These are phyloP conservation scores for Aphrophora alni DNA, from an alignment of 2,888 invertebrate genomes.

Conservation along the genomic window DNA sequence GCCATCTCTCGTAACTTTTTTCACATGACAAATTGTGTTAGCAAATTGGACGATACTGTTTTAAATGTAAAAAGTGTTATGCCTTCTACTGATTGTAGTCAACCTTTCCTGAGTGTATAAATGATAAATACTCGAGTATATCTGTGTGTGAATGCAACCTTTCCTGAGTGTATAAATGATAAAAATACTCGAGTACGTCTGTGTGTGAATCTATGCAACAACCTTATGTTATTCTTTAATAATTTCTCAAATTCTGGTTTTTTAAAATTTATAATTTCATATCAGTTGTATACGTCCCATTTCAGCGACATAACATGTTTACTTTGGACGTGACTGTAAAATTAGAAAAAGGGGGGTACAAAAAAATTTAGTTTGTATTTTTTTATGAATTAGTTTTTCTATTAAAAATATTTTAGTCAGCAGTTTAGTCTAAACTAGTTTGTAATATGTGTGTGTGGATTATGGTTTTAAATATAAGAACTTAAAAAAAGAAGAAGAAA, in stretches of 20 bases:
- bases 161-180: too few species aligned
- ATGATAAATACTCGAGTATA: not conserved
- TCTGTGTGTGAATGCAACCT: not conserved
- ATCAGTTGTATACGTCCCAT: constrained; percentile 19
- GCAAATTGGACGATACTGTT: not conserved
- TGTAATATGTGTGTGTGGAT: not conserved
- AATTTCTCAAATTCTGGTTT: too few species aligned
- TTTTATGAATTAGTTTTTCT: constrained; percentile 32
- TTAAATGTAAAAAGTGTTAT: not conserved
- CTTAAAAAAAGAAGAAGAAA: not conserved
- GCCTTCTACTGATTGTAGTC: not conserved
- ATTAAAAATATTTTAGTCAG: constrained; percentile 12
- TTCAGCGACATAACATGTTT: not conserved
- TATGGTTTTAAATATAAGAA: not conserved
- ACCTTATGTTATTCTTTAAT: too few species aligned
- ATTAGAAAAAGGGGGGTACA: not conserved
- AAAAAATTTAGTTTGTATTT: constrained; percentile 33
- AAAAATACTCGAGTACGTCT: too few species aligned
- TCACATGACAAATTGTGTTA: not conserved
- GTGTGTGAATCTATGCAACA: too few species aligned
- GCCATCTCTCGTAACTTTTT: not conserved
- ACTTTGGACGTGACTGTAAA: not conserved
- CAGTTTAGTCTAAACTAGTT: not conserved
- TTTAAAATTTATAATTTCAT: constrained; percentile 9
- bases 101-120: not conserved